Evolutionary conservation across 2,888 invertebrate species (phyloP), one percentile per base, ranked within the genome.

Genomic region (Antheraea assamensis): DNA sequence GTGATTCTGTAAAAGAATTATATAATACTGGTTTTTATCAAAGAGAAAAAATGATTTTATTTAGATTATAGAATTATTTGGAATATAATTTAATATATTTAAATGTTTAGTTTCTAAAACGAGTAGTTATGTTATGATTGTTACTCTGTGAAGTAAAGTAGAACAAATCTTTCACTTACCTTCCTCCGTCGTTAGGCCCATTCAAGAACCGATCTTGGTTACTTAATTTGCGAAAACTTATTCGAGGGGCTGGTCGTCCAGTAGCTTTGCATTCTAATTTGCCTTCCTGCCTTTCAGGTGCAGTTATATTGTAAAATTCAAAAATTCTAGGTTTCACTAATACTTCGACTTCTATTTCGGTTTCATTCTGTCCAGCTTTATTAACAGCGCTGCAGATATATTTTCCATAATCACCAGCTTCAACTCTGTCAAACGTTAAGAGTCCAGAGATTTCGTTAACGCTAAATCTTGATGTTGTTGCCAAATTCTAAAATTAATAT

Each of bases 341-440:
- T 0, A 97, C 95, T 80, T 96, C 96, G 30, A 98, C 95, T 85
- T 96, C 96, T 30, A 97, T 96, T 77, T 95, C 95, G 4, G 95
- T 95, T 83, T 97, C 96, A 2, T 96, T 96, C 66, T 95, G 95
- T 3, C 97, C 98, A 13, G 98, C 98, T 47, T 95, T 95, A 85
- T 98, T 98, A 76, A 95, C 95, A 1, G 98, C 98, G 47, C 95
- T 96, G 86, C 98, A 98, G 73, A 96, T 96, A 87, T 98, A 98
- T 77, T 96, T 95, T 0, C 97, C 98, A 76, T 96, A 96, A 84
- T 98, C 98, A 71, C 96, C 96, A 76, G 96, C 96, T 82, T 96
- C 96, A 0, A 98, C 97, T 78, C 96, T 95, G 72, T 95, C 96
- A 78, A 98, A 97, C 5, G 96, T 96, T 68, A 98, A 88, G 2